Percentiles rank a stretch among this genome's conserved stretches.
These are phyloP conservation scores for Coturnix japonica DNA, from an alignment of 2,113 vertebrate genomes.

Conservation along the genomic window DNA sequence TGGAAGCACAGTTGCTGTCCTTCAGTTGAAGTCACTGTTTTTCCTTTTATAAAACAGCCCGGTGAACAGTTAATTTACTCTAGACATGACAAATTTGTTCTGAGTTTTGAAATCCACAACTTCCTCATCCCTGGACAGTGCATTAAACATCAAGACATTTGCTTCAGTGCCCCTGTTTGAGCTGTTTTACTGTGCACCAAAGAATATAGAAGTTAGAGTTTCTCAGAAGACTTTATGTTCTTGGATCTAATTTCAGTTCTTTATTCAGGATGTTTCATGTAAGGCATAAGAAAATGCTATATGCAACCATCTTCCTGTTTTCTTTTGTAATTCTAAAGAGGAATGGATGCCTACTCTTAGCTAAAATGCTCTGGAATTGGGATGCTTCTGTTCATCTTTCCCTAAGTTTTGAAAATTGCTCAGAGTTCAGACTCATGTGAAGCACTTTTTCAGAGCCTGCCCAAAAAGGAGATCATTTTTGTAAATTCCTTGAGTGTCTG, in stretches of 20 bases:
- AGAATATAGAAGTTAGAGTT: not conserved
- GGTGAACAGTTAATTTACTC: not conserved
- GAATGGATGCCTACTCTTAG: not conserved
- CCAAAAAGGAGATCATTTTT: not conserved
- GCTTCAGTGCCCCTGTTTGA: not conserved
- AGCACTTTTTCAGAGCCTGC: not conserved
- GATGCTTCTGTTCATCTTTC: not conserved
- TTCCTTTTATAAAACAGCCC: not conserved
- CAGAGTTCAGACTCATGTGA: not conserved
- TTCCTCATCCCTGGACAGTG: not conserved
- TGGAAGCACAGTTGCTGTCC: not conserved
- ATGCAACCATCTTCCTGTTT: not conserved
- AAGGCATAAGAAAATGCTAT: slow-evolving; percentile 8
- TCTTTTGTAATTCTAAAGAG: not conserved
- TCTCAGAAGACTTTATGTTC: not conserved
- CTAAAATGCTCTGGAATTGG: not conserved
- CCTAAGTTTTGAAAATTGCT: not conserved
- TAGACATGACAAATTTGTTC: not conserved
- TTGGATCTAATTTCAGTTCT: not conserved
- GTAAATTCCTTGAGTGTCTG: not conserved
- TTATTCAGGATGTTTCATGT: not conserved
- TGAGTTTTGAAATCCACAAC: not conserved
- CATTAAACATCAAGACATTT: not conserved
- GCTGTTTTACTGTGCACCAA: not conserved
- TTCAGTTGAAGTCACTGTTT: not conserved